Evolutionary conservation across 1,140 invertebrate species (phyloP).

Genomic region (Drosophila gunungcola): DNA sequence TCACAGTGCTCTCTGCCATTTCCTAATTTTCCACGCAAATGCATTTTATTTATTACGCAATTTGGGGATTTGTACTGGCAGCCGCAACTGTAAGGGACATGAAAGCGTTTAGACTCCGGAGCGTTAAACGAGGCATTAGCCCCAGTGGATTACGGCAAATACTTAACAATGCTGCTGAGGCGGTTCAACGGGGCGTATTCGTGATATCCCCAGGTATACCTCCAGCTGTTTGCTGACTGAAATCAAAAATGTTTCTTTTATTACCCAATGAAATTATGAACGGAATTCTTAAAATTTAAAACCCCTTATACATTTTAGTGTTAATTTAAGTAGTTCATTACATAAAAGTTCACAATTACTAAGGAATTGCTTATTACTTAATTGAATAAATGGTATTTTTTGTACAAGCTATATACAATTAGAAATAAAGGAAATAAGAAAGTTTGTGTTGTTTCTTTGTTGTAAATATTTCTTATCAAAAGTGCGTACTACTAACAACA

Average conservation of each 20-base stretch:
- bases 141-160: slow-evolving; percentile 35
- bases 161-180: slow-evolving; percentile 15
- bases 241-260: neutral
- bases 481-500: too few species aligned
- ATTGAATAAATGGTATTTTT: too few species aligned
- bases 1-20: slow-evolving; percentile 25
- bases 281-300: too few species aligned
- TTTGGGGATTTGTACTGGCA: slow-evolving; percentile 56
- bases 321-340: too few species aligned
- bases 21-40: slow-evolving; percentile 75
- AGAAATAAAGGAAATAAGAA: too few species aligned
- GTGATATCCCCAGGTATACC: slow-evolving; percentile 19
- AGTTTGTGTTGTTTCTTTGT: too few species aligned
- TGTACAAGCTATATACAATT: too few species aligned
- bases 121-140: slow-evolving; percentile 49
- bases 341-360: too few species aligned
- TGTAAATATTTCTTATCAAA: too few species aligned
- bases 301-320: too few species aligned
- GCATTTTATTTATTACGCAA: slow-evolving; percentile 77
- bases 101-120: slow-evolving; percentile 35
- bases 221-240: neutral
- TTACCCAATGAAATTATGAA: neutral
- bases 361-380: too few species aligned
- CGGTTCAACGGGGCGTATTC: slow-evolving; percentile 17
- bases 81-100: slow-evolving; percentile 40